A percentile compares a stretch with the other conserved stretches of the same genome.
phyloP scores from a whole-genome alignment of 37 sponge, comb jelly and placozoan species.

The Theonella swinhoei region DNA sequence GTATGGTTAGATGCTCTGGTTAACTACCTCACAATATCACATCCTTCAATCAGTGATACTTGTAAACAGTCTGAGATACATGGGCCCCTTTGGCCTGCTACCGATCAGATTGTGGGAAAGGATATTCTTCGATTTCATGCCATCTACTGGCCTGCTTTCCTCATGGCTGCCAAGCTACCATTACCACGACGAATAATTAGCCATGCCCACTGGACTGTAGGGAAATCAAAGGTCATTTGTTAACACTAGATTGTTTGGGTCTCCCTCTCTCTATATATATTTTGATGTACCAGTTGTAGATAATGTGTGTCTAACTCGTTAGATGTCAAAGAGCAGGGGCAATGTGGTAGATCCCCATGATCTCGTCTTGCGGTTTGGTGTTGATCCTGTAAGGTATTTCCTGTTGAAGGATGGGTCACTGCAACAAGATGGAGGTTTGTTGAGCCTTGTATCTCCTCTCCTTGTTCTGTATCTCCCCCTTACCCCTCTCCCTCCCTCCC shows the following conservation, averaged over 20 bases:
- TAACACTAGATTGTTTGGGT: neutral
- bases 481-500: neutral
- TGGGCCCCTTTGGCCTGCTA: slow-evolving; percentile 74
- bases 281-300: neutral
- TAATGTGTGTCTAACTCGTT: neutral
- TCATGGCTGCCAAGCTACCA: slow-evolving; percentile 77
- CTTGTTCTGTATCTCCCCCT: neutral
- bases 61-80: too few species aligned
- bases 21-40: slow-evolving; percentile 80
- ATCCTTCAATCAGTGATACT: neutral
- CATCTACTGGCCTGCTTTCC: slow-evolving; percentile 88
- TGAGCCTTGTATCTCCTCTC: neutral
- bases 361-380: slow-evolving; percentile 50
- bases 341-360: slow-evolving; percentile 82
- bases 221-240: slow-evolving; percentile 54
- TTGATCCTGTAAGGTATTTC: slow-evolving; percentile 74
- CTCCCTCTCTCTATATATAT: neutral
- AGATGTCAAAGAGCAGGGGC: slow-evolving; percentile 91
- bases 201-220: slow-evolving; percentile 86
- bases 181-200: slow-evolving; percentile 61
- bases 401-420: slow-evolving; percentile 79
- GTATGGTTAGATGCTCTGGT: slow-evolving; percentile 93
- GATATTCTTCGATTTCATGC: slow-evolving; percentile 78
- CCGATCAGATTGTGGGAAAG: slow-evolving; percentile 82
- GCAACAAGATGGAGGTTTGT: slow-evolving; percentile 76